Conservation (phyloP, 2,888 invertebrate species). For the Drosophila siamana region DNA sequence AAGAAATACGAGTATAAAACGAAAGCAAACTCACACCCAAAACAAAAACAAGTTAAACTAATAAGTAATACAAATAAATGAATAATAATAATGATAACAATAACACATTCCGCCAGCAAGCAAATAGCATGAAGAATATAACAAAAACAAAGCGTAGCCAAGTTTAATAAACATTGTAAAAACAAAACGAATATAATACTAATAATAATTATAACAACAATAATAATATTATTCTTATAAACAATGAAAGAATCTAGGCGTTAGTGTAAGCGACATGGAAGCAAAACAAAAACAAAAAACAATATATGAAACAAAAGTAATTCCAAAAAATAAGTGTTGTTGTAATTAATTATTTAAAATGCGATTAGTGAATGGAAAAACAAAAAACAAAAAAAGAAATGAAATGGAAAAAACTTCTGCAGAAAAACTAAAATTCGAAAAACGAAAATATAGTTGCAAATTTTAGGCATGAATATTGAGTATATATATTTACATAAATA, state of each 20-base stretch:
- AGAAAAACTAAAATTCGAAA: constrained; percentile 20
- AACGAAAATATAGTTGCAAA: constrained; percentile 48
- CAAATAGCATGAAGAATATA: constrained; percentile 31
- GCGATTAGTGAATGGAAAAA: constrained; percentile 40
- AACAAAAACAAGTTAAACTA: constrained; percentile 5
- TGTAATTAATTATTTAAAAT: constrained; percentile 77
- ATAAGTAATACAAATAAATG: constrained; percentile 10
- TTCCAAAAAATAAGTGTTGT: constrained; percentile 67
- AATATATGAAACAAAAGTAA: constrained; percentile 31
- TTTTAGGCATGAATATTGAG: constrained; percentile 45
- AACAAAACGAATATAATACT: constrained; percentile 21
- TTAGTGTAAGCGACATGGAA: constrained; percentile 40
- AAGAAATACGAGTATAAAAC: constrained; percentile 24
- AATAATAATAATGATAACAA: constrained; percentile 8
- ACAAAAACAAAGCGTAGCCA: constrained; percentile 36
- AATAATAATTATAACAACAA: constrained; percentile 9
- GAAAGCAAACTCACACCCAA: constrained; percentile 16
- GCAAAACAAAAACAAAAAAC: constrained; percentile 9
- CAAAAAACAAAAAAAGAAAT: constrained; percentile 8
- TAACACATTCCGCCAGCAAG: constrained; percentile 38
- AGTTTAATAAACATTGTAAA: constrained; percentile 55
- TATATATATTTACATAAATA: constrained; percentile 35
- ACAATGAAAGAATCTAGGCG: constrained; percentile 31
- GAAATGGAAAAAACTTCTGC: constrained; percentile 25
- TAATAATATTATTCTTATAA: constrained; percentile 13